These are phyloP conservation scores for Drosophila pegasa DNA, from an alignment of 2,888 invertebrate species.

Conservation along the genomic window DNA sequence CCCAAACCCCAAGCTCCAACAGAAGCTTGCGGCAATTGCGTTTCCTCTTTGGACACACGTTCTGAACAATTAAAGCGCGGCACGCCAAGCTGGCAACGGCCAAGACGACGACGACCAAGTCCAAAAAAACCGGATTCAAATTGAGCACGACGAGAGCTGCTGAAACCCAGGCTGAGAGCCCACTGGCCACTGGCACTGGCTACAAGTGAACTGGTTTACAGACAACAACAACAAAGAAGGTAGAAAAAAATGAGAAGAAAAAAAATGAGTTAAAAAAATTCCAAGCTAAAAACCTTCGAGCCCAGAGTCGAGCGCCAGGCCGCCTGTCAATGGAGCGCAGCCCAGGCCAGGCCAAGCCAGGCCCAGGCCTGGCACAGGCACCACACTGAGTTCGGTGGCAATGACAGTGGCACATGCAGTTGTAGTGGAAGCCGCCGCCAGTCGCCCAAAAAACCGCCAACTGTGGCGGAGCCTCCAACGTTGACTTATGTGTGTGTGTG, in stretches of 20 bases:
- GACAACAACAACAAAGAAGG: conserved; percentile 27
- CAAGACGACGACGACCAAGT: conserved; percentile 59
- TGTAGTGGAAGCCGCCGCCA: conserved; percentile 80
- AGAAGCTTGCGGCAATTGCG: conserved; percentile 82
- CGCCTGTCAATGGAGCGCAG: conserved; percentile 59
- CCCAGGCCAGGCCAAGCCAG: conserved; percentile 63
- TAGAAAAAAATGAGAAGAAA: conserved; percentile 20
- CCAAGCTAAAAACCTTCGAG: conserved; percentile 58
- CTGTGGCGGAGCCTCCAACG: conserved; percentile 64
- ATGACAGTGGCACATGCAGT: conserved; percentile 85
- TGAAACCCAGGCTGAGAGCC: conserved; percentile 51
- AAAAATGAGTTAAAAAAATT: conserved; percentile 50
- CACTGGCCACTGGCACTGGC: conserved; percentile 77
- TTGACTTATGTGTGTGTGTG: conserved; percentile 35
- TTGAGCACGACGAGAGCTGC: conserved; percentile 68
- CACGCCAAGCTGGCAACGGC: conserved; percentile 63
- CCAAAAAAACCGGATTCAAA: conserved; percentile 80
- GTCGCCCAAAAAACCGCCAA: conserved; percentile 66
- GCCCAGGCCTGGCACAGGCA: conserved; percentile 66
- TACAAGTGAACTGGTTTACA: conserved; percentile 80
- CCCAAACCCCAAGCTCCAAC: conserved; percentile 65
- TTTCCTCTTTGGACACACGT: conserved; percentile 80
- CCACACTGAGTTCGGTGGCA: conserved; percentile 85
- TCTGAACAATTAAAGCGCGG: conserved; percentile 76
- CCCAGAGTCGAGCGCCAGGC: conserved; percentile 61